Percentiles rank a stretch among this genome's conserved stretches.
phyloP scores from a whole-genome alignment of 2,888 invertebrate species.

The Amphipoea lucens region DNA sequence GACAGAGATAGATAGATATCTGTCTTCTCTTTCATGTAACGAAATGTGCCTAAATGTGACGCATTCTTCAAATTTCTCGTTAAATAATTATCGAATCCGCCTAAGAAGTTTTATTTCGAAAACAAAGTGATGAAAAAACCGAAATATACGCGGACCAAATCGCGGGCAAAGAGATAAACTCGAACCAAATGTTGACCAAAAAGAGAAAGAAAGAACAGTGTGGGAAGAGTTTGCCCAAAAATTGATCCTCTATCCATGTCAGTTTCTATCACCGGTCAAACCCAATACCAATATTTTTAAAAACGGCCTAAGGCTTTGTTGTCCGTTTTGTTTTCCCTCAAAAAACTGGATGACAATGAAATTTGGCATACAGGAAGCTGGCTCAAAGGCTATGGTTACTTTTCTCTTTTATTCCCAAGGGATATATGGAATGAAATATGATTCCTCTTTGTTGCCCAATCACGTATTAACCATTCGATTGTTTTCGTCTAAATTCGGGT shows the following conservation, averaged over 20 bases:
- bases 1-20: too few relatives aligned
- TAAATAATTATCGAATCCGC: too few relatives aligned
- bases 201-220: background rate
- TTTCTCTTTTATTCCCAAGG: conserved; percentile 43
- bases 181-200: background rate
- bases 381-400: conserved; percentile 36
- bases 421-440: conserved; percentile 61
- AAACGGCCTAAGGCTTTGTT: conserved; percentile 20
- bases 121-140: background rate
- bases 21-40: too few relatives aligned
- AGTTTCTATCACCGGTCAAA: conserved; percentile 10
- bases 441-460: conserved; percentile 60
- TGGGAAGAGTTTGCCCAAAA: conserved; percentile 1
- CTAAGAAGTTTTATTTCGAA: background rate
- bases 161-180: background rate
- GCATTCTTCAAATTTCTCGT: too few relatives aligned
- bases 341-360: conserved; percentile 59
- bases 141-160: background rate
- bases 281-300: conserved; percentile 39
- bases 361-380: conserved; percentile 58
- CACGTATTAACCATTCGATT: conserved; percentile 65
- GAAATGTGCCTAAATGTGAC: too few relatives aligned
- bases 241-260: conserved; percentile 21
- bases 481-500: conserved; percentile 42
- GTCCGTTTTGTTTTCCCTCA: conserved; percentile 23